Base-by-base conservation (phyloP, 2,888 invertebrate genomes). In the Coleophora deauratella region DNA sequence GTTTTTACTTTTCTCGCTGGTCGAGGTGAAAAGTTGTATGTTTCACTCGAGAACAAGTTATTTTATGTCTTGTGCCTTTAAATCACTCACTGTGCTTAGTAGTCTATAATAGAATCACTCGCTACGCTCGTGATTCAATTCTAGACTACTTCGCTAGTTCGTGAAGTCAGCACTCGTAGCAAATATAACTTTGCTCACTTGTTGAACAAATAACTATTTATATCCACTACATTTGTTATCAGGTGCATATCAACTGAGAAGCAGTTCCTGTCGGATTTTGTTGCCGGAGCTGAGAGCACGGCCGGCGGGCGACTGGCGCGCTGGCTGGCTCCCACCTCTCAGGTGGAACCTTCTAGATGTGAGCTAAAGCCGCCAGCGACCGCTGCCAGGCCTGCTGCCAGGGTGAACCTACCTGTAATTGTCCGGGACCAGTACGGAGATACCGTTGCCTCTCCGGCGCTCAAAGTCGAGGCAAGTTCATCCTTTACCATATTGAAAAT, bases 361-460 rank as follows among this genome's bases (percentile, higher is more conserved):
- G 95, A 96, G 74, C 89, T 97, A 41, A 86, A 92, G 46, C 91
- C 92, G 57, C 91, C 92, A 28, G 80, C 90, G 40, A 72, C 91
- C 52, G 89, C 93, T 38, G 94, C 93, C 61, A 94, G 95, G 38
- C 73, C 72, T 0, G 54, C 68, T 0, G 40, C 51, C 1, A 93
- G 93, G 43, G 42, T 72, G 40, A 58, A 59, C 2, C 50, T 81
- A 35, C 92, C 94, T 0, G 89, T 94, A 49, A 88, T 97, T 44
- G 93, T 94, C 2, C 89, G 94, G 51, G 98, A 99, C 78, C 98
- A 99, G 78, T 97, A 97, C 71, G 94, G 95, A 0, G 94, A 97
- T 60, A 82, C 91, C 10, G 97, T 97, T 2, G 88, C 93, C 51
- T 95, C 94, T 27, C 91, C 94, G 6, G 92, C 93, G 45, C 89